Base-by-base conservation (phyloP, 2,888 invertebrate genomes). In the Gandaritis pyraliata region DNA sequence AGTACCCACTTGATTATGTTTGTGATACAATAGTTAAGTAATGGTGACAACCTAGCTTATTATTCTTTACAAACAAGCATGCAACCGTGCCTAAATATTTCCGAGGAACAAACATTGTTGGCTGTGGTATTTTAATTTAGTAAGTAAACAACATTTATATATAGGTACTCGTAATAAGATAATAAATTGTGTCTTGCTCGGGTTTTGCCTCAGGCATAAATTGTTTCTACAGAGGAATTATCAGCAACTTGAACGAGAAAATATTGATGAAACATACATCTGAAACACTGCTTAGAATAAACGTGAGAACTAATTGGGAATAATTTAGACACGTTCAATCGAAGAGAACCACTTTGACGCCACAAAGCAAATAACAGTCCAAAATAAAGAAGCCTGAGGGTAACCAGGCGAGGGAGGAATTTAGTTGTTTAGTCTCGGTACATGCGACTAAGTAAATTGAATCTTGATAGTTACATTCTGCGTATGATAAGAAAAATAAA, bases 1-100 rank as follows among this genome's bases (percentile, higher is more conserved):
- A 53, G 52, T 52, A 53, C 52, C 23, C 16, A 45, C 53, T 62
- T 62, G 58, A 53, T 62, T 58, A 61, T 53, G 58, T 57, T 58
- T 49, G 51, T 49, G 39, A 58, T 60, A 23, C 29, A 45, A 53
- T 46, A 51, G 15, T 36, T 49, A 49, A 6, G 10, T 33, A 11
- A 43, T 41, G 16, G 15, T 41, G 13, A 43, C 6, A 43, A 43
- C 3, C 16, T 11, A 11, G 13, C n/a, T 38, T 38, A 12, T 38
- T 15, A 13, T 13, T 13, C 1, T 38, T 38, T 38, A 38, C 5
- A 38, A 12, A 38, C 38, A n/a, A 11, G 33, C 33, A 33, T 6
- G 23, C 6, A 23, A 23, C 23, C 2, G 23, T 23, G 0, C 23
- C 6, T 23, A 23, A 3, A 23, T 6, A 2, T 23, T 23, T 23